phyloP scores from a whole-genome alignment of 2,113 vertebrate species.

The Cervus canadensis region DNA sequence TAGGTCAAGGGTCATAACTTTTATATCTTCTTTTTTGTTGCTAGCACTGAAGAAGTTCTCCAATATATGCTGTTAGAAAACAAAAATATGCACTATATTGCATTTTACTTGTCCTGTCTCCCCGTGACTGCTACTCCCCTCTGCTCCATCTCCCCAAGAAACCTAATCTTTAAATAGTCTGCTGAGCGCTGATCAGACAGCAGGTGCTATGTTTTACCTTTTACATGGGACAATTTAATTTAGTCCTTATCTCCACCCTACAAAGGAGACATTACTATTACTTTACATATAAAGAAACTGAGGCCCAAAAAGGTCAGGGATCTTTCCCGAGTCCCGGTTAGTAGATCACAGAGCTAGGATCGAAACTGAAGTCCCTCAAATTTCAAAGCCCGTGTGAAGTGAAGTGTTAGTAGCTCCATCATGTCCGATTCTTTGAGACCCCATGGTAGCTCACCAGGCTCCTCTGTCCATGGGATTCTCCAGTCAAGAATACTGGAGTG shows the following conservation, averaged over 20 bases:
- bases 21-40: background rate
- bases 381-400: background rate
- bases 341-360: background rate
- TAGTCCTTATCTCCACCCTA: background rate
- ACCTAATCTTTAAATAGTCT: background rate
- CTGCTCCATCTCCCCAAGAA: background rate
- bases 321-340: background rate
- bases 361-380: background rate
- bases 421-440: background rate
- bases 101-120: background rate
- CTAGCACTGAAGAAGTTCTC: background rate
- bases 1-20: background rate
- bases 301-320: background rate
- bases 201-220: background rate
- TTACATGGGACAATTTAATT: background rate
- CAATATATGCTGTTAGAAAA: background rate
- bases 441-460: background rate
- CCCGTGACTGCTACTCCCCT: background rate
- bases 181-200: background rate
- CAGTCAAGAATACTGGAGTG: background rate
- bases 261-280: background rate
- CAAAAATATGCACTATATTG: background rate
- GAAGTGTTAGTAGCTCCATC: background rate
- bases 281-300: conserved; percentile 11
- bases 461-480: background rate